phyloP scores from a whole-genome alignment of 2,113 vertebrate genomes.

The Rhinichthys klamathensis region DNA sequence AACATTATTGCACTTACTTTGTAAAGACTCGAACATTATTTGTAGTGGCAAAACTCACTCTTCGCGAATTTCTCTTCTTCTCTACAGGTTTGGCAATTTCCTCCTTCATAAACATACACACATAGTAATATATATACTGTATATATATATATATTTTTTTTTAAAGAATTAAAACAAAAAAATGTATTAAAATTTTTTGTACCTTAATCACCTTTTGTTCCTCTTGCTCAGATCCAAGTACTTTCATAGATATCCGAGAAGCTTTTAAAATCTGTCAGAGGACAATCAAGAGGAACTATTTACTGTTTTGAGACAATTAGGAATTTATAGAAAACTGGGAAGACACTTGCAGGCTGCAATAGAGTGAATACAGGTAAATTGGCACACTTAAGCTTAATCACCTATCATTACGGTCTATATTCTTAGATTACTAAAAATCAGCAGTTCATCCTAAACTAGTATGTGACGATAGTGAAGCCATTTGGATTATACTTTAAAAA shows the following conservation, averaged over 20 bases:
- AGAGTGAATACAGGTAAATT: background rate
- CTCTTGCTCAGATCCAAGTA: slow-evolving; percentile 63
- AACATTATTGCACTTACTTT: slow-evolving; percentile 65
- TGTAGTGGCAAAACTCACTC: slow-evolving; percentile 80
- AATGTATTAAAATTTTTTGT: background rate
- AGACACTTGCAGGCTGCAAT: background rate
- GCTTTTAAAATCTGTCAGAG: slow-evolving; percentile 76
- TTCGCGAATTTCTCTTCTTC: slow-evolving; percentile 72
- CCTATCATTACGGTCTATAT: background rate
- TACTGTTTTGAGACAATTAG: background rate
- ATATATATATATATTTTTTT: background rate
- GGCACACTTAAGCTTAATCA: background rate
- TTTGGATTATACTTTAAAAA: background rate
- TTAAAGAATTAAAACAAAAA: background rate
- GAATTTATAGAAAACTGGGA: background rate
- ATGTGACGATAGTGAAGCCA: background rate
- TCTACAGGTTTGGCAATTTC: slow-evolving; percentile 67
- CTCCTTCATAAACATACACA: slow-evolving; percentile 59
- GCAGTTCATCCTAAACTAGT: background rate
- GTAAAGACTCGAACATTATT: slow-evolving; percentile 73
- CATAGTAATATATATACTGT: too few species aligned
- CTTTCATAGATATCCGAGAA: slow-evolving; percentile 66
- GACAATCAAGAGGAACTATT: slow-evolving; percentile 27
- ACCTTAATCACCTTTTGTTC: slow-evolving; percentile 66
- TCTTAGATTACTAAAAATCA: background rate